These are phyloP conservation scores for Coturnix japonica DNA, from an alignment of 2,113 vertebrate genomes.

Conservation along the genomic window DNA sequence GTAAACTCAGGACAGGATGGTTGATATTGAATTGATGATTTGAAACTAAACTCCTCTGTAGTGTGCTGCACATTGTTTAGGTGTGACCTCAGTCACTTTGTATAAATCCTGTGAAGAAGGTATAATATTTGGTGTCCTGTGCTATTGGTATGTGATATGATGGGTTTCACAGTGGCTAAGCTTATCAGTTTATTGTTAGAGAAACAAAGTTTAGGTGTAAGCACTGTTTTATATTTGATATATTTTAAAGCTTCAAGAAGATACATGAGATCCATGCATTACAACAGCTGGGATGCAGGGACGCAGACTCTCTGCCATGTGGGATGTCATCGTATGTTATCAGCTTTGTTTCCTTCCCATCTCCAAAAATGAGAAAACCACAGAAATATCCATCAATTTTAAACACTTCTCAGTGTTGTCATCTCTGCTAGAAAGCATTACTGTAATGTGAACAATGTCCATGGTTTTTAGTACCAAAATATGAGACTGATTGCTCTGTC, in stretches of 20 bases:
- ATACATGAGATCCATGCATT: not conserved
- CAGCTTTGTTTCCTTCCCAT: not conserved
- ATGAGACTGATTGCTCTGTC: not conserved
- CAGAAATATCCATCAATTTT: not conserved
- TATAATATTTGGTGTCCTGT: not conserved
- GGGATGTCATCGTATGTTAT: not conserved
- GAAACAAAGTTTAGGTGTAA: not conserved
- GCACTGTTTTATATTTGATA: not conserved
- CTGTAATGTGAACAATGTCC: not conserved
- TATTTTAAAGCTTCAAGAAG: not conserved
- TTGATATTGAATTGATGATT: not conserved
- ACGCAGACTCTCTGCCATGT: not conserved
- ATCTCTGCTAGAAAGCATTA: no score
- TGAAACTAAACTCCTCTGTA: not conserved
- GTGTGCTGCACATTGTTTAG: not conserved
- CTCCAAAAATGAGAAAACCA: not conserved
- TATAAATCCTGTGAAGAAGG: not conserved
- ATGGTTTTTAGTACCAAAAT: not conserved
- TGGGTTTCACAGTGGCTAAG: not conserved
- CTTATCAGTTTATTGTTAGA: not conserved
- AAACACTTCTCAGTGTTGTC: not conserved
- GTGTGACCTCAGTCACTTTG: not conserved
- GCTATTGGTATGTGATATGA: not conserved
- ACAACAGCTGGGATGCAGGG: not conserved
- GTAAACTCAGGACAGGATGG: not conserved